Base-by-base conservation (phyloP, 2,113 vertebrate species). In the Chionodraco myersi region DNA sequence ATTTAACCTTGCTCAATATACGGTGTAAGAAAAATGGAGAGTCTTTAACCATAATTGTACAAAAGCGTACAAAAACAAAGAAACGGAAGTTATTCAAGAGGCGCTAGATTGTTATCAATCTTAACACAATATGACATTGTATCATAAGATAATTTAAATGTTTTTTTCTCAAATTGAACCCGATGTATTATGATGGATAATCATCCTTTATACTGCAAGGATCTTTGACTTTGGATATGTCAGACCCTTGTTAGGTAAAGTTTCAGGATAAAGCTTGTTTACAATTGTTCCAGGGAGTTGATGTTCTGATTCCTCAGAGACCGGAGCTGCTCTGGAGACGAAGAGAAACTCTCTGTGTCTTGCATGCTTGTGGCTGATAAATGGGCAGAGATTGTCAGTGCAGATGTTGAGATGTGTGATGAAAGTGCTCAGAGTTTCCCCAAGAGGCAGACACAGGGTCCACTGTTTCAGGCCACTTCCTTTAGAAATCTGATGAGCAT, bases 381-480 rank as follows among this genome's bases (percentile, higher is more conserved):
- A 87, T 78, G 69, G 64, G 34, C 56, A 63, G 72, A 86, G 68
- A 92, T 86, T 61, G 72, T 58, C 74, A 54, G 47, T 49, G 36
- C 67, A 87, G 85, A 88, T 90, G 80, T 64, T 66, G 44, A 65
- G 67, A 52, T 45, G n/a, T 34, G 7, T 77, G 75, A 91, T 77
- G 60, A 86, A 89, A 85, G 86, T n/a, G 21, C 54, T 70, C 34
- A 21, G 57, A 68, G 69, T 79, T 77, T 83, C 76, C 82, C 61
- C 1, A 0, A 72, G 85, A 77, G 59, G 54, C 54, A 58, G 21
- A 71, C 21, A 68, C 61, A 82, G 75, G 41, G 34, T 49, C 52
- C 52, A 65, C 53, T 76, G 56, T 77, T 61, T 62, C 13, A 21
- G 64, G 44, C 75, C 62, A 59, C 10, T 34, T 53, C 36, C 26